Conservation (phyloP, 2,888 invertebrate genomes). For the Agrotis exclamationis region DNA sequence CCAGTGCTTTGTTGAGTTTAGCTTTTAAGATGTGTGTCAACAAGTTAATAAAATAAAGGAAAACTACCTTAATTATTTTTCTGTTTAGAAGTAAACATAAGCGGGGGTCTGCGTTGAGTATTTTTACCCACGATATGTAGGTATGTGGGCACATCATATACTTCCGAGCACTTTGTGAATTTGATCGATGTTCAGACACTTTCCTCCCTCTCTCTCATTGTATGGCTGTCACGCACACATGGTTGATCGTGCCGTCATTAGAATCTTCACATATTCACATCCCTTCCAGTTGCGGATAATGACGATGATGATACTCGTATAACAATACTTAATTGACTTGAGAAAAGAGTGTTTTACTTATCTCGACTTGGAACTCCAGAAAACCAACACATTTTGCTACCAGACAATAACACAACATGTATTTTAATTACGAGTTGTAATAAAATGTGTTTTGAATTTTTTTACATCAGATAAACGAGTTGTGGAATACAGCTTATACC, state of each 20-base stretch:
- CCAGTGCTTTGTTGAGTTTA: too few relatives aligned
- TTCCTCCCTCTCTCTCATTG: background rate
- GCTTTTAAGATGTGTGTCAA: too few relatives aligned
- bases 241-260: slow-evolving; percentile 3
- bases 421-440: too few relatives aligned
- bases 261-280: background rate
- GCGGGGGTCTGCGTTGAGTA: too few relatives aligned
- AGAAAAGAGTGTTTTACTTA: too few relatives aligned
- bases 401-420: too few relatives aligned
- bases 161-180: background rate
- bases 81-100: too few relatives aligned
- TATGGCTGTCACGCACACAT: slow-evolving; percentile 1
- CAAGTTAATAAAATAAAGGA: too few relatives aligned
- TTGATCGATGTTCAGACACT: slow-evolving; percentile 8
- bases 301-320: background rate
- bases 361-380: too few relatives aligned
- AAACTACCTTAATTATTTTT: too few relatives aligned
- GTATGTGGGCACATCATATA: background rate
- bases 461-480: background rate
- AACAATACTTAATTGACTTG: too few relatives aligned
- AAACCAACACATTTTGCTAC: too few relatives aligned
- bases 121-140: background rate
- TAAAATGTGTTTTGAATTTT: background rate
- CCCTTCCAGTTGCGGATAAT: background rate
- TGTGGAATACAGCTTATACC: background rate